Evolutionary conservation across 1,140 invertebrate species (phyloP), one percentile per base, ranked within the genome.

Genomic region (Venturia canescens): DNA sequence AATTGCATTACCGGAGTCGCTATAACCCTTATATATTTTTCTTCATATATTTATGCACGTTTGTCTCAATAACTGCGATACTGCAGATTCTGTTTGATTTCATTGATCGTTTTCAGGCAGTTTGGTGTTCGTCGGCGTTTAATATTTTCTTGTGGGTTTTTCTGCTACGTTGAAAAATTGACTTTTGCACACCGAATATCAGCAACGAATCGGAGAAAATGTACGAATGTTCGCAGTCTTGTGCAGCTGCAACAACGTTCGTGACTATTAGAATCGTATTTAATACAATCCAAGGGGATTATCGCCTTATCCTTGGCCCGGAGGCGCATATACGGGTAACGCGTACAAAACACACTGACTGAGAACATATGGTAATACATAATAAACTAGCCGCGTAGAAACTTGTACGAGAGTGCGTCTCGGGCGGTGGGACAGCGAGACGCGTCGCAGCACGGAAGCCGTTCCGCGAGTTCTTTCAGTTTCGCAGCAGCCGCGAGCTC

Each of bases 391-490:
- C 18, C 48, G 21, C 27, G 63, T 66, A 66, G 57, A 60, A 60
- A 16, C 57, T 60, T 60, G 23, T 23, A 60, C 18, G 9, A 11
- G 57, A 60, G 16, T 23, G 57, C 18, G 4, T 50, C 57, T 23
- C 57, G 53, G 53, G 53, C n/a, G 15, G 50, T 53, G n/a, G 1
- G 13, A 53, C 50, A 53, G 13, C 50, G 50, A 53, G 50, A 53
- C 44, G 70, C 23, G 18, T 29, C 53, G 74, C 74, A 76, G 76
- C 76, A 82, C 80, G 76, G 80, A 82, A 82, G 80, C 80, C 72
- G 80, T 82, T 76, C 29, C 57, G 66, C 80, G 63, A 78, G 76
- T 82, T 82, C 72, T 70, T 60, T 80, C 38, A 66, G 74, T 63
- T 63, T 76, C 21, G 57, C 34, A 31, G 31, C 15, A 38, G 67